Evolutionary conservation across 2,797 vertebrate genomes (phyloP), one percentile per base, ranked within the genome.

Genomic region (Catharus ustulatus): DNA sequence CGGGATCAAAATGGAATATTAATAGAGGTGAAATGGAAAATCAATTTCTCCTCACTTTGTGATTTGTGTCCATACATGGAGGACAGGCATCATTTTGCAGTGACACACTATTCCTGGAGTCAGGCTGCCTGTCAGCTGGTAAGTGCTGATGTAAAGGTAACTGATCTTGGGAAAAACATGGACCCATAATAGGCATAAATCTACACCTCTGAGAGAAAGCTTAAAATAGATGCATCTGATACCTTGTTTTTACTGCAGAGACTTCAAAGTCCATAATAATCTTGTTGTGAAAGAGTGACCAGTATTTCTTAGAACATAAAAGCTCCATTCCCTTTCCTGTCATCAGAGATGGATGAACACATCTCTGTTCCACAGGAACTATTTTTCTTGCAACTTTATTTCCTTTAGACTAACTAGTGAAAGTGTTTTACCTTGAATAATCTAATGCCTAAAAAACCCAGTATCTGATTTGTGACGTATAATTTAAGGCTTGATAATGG

Each of bases 91-190:
- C 93, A 94, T 36, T 96, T 91, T 91, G 89, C 94, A 80, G 20
- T 58, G 87, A 75, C 69, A 88, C 72, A 32, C 92, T 96, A 96
- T 96, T 97, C 92, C 84, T 96, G 96, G 96, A 96, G 75, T 45
- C 93, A 86, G 57, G 19, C 93, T 95, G 96, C 54, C 55, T 54
- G 87, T 94, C 95, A 97, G 90, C 95, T 97, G 96, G 73, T 81
- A 84, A 96, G 93, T 96, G 96, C 94, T 97, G 95, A 96, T 93
- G 88, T 66, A 63, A 93, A 97, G 92, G 89, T 95, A 96, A 97
- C 69, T 95, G 96, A 96, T 90, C 89, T 94, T 92, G 94, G 85
- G 64, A 76, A 97, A 96, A 94, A 87, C 63, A 94, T 20, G 74
- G 81, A n/a, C 36, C 76, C 83, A 85, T 84, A 93, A 85, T 45